These are phyloP conservation scores for Machaerirhynchus nigripectus DNA, from an alignment of 2,113 vertebrate genomes.

Conservation along the genomic window DNA sequence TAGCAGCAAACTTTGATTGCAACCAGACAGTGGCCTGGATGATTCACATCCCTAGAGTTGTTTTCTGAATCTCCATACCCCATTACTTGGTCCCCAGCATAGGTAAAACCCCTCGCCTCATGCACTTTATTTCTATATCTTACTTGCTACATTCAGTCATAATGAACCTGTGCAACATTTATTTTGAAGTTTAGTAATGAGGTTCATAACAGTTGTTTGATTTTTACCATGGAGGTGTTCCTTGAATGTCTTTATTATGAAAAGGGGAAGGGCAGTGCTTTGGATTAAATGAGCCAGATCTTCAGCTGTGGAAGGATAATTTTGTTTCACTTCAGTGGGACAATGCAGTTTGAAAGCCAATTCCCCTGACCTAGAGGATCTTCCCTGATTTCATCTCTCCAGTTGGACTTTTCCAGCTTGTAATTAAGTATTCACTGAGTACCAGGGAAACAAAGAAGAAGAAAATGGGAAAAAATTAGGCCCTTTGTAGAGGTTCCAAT, in stretches of 20 bases:
- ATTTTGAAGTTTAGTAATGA: background rate
- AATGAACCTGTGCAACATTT: background rate
- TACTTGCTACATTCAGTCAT: background rate
- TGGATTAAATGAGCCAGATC: background rate
- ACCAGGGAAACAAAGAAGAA: conserved; percentile 34
- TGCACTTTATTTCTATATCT: background rate
- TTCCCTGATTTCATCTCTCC: conserved; percentile 47
- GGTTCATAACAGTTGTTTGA: background rate
- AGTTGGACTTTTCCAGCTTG: conserved; percentile 23
- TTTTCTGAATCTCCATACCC: background rate
- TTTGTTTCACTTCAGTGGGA: conserved; percentile 9
- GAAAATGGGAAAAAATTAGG: conserved; percentile 9
- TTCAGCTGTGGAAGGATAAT: conserved; percentile 7
- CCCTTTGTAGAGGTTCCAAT: conserved; percentile 36
- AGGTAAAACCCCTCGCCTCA: background rate
- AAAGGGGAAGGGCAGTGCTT: background rate
- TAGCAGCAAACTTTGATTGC: background rate
- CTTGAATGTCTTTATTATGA: background rate
- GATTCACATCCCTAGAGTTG: background rate
- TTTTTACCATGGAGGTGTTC: background rate
- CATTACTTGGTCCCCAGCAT: background rate
- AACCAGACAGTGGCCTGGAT: background rate
- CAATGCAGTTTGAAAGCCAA: background rate
- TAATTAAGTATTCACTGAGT: background rate
- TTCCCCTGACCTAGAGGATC: conserved; percentile 27